A percentile compares a stretch with the other conserved stretches of the same genome.
Evolutionary conservation across 2,113 vertebrate species (phyloP).

Genomic region (Muntiacus reevesi): DNA sequence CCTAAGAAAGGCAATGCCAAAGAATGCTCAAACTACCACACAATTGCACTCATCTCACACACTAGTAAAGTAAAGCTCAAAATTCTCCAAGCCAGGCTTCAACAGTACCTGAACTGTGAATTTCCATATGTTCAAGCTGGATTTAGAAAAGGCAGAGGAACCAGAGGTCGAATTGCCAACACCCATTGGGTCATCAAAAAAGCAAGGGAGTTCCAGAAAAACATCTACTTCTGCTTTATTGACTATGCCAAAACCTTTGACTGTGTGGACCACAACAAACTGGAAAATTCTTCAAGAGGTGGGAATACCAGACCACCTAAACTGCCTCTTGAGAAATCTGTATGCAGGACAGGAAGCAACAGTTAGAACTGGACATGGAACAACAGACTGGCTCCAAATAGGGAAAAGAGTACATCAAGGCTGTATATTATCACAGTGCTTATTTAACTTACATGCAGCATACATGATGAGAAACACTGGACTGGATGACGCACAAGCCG

Average conservation of each 20-base stretch:
- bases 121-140: not conserved
- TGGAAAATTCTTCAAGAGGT: not conserved
- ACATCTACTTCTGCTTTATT: not conserved
- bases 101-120: not conserved
- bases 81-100: not conserved
- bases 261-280: not conserved
- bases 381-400: not conserved
- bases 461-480: not conserved
- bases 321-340: not conserved
- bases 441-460: not conserved
- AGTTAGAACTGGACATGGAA: not conserved
- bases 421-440: not conserved
- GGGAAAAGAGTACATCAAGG: not conserved
- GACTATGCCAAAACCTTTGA: not conserved
- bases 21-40: not conserved
- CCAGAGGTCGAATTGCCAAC: not conserved
- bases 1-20: not conserved
- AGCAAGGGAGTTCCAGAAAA: not conserved
- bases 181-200: not conserved
- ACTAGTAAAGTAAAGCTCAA: not conserved
- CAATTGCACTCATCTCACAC: not conserved
- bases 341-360: not conserved
- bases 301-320: not conserved
- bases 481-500: not conserved
- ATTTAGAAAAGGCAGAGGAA: not conserved